Conservation (phyloP, 2,888 invertebrate species). For the Melipona bicolor region DNA sequence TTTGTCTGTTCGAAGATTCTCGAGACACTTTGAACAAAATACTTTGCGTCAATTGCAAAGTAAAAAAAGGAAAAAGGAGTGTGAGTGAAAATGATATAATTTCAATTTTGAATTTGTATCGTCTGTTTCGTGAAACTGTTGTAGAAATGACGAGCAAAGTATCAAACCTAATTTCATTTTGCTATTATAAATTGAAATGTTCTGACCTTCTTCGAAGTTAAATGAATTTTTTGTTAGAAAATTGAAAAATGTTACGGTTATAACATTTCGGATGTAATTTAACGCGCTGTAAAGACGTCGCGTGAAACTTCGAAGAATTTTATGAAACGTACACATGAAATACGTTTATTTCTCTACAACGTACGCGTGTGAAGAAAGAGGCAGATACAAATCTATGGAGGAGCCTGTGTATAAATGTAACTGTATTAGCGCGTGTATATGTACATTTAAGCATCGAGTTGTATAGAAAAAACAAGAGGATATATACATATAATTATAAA, state of each 20-base stretch:
- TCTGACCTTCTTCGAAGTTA: neutral
- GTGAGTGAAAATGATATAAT: neutral
- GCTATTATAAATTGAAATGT: neutral
- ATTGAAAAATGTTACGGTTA: neutral
- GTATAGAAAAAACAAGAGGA: slow-evolving; percentile 45
- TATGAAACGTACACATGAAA: slow-evolving; percentile 15
- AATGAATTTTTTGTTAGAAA: neutral
- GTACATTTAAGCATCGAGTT: slow-evolving; percentile 50
- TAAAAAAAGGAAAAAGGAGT: neutral
- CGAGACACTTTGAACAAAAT: neutral
- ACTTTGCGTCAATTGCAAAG: neutral
- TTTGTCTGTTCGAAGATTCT: neutral
- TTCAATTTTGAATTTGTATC: neutral
- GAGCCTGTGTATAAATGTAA: slow-evolving; percentile 51
- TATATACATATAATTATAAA: slow-evolving; percentile 40
- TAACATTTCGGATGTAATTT: neutral
- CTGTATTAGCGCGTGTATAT: slow-evolving; percentile 49
- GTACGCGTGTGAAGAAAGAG: neutral
- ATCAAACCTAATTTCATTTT: neutral
- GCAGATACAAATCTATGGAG: slow-evolving; percentile 31
- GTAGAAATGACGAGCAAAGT: neutral
- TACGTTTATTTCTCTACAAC: slow-evolving; percentile 26
- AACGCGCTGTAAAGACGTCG: neutral
- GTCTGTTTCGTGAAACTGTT: neutral
- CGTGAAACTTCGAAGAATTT: slow-evolving; percentile 12